These are phyloP conservation scores for Callorhinus ursinus DNA, from an alignment of 2,113 vertebrate genomes.

Conservation along the genomic window DNA sequence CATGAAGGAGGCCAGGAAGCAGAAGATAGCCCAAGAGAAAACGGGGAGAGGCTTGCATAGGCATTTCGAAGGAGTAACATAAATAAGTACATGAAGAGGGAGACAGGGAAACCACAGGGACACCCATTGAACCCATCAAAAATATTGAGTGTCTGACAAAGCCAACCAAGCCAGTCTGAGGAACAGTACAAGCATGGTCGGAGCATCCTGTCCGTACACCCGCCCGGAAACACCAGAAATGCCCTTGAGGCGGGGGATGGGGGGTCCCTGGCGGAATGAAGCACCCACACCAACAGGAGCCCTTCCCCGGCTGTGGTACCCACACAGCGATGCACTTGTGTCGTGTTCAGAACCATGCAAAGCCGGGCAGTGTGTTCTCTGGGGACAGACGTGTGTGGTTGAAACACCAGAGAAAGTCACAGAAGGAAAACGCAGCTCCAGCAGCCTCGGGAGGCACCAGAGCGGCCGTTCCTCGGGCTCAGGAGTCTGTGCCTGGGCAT, in stretches of 20 bases:
- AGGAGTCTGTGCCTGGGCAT: neutral
- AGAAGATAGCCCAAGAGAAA: neutral
- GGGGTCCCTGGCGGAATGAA: neutral
- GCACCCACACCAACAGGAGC: neutral
- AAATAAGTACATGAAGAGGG: neutral
- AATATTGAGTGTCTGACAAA: no score
- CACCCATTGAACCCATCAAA: no score
- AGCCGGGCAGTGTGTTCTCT: neutral
- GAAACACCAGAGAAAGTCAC: neutral
- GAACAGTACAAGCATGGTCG: no score
- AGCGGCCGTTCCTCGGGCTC: no score
- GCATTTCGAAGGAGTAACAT: neutral
- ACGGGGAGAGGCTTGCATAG: neutral
- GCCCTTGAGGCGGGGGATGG: no score
- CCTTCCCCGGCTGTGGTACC: neutral
- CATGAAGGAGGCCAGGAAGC: neutral
- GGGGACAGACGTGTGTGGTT: neutral
- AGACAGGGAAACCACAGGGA: no score
- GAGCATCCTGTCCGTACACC: no score
- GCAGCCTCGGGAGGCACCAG: neutral
- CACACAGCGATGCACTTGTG: no score
- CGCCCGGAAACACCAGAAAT: no score
- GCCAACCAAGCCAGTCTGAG: no score
- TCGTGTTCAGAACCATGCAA: neutral
- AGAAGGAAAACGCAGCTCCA: neutral